Conservation (phyloP, 2,113 vertebrate genomes). For the Psilopsiagon aymara region DNA sequence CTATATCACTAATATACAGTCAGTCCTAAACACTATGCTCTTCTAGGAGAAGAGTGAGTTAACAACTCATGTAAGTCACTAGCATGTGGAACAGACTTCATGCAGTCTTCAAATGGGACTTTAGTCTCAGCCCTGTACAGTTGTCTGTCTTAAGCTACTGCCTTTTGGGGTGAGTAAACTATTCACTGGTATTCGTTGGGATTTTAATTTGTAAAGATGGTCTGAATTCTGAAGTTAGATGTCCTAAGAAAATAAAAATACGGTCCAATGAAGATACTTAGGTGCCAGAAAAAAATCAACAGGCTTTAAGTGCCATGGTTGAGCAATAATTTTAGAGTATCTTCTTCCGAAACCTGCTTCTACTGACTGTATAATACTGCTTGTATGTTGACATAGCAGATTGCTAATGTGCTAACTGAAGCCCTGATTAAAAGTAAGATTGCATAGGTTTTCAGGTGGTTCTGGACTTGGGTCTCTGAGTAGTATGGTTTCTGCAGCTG, state of each 20-base stretch:
- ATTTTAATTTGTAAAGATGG: not conserved
- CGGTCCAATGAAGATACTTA: not conserved
- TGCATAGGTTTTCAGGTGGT: rapidly evolving
- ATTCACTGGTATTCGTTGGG: not conserved
- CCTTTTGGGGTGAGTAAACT: not conserved
- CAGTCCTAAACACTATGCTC: not conserved
- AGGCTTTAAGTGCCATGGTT: not conserved
- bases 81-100: not conserved
- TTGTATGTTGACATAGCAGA: not conserved
- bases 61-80: not conserved
- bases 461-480: not conserved
- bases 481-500: not conserved
- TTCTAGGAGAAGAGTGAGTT: not conserved
- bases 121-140: not conserved
- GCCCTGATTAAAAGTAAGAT: not conserved
- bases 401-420: not conserved
- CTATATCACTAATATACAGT: not conserved
- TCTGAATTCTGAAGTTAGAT: not conserved
- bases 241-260: not conserved
- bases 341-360: not conserved
- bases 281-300: not conserved
- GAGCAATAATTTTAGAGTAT: conserved; percentile 24
- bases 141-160: not conserved
- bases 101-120: not conserved
- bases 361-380: not conserved